Evolutionary conservation across 2,797 vertebrate genomes (phyloP).

Genomic region (Smutsia temminckii): DNA sequence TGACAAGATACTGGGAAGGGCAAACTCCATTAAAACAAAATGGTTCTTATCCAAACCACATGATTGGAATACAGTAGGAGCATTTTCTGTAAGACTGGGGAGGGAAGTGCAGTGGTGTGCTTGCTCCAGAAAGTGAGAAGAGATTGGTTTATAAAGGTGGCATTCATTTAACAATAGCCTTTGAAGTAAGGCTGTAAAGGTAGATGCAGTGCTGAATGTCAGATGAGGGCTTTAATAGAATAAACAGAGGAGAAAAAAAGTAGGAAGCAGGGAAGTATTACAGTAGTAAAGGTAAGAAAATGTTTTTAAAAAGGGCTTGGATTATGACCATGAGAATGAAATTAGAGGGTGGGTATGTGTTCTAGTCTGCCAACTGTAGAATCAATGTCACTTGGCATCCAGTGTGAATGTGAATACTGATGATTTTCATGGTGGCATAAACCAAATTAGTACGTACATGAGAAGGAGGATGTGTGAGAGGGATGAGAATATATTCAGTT

Average conservation of each 20-base stretch:
- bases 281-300: neutral
- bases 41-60: neutral
- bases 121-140: neutral
- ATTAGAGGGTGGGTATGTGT: neutral
- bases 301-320: neutral
- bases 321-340: neutral
- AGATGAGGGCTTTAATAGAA: neutral
- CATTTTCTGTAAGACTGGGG: neutral
- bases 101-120: neutral
- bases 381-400: neutral
- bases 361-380: neutral
- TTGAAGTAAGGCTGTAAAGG: neutral
- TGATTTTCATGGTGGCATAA: neutral
- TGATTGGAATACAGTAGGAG: neutral
- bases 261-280: neutral
- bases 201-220: neutral
- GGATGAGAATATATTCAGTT: neutral
- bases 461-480: neutral
- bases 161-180: neutral
- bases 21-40: neutral
- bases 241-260: neutral
- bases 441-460: neutral
- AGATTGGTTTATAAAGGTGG: neutral
- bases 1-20: neutral
- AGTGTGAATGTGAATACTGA: neutral